phyloP scores from a whole-genome alignment of 2,888 invertebrate genomes.

The Formica aserva region DNA sequence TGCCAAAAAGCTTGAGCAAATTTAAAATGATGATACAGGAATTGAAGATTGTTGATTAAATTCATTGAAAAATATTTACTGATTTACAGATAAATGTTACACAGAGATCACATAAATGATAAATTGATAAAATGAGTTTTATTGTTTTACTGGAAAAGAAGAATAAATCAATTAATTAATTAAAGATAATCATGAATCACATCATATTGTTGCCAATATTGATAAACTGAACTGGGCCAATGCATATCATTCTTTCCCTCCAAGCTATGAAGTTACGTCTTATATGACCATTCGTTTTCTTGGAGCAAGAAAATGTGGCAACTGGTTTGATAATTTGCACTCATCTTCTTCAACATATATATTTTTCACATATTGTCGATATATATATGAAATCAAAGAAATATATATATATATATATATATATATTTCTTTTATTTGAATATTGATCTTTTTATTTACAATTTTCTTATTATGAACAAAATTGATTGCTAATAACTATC shows the following conservation, averaged over 20 bases:
- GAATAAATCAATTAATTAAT: conserved; percentile 14
- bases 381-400: background rate
- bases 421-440: background rate
- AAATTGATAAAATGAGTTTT: background rate
- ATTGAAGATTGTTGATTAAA: conserved; percentile 18
- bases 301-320: conserved; percentile 39
- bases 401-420: background rate
- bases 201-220: conserved; percentile 40
- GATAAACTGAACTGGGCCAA: conserved; percentile 69
- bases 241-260: conserved; percentile 81
- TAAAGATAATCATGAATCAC: conserved; percentile 14
- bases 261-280: conserved; percentile 58
- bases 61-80: conserved; percentile 7
- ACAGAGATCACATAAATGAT: conserved; percentile 17
- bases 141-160: conserved; percentile 5
- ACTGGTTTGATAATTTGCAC: background rate
- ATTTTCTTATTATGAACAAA: background rate
- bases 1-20: conserved; percentile 4
- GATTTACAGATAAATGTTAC: conserved; percentile 18
- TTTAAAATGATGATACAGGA: background rate
- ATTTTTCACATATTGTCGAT: background rate
- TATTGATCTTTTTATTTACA: background rate
- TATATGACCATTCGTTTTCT: conserved; percentile 22
- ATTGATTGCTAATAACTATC: conserved; percentile 10
- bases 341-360: background rate